Conservation (phyloP, 2,113 vertebrate species). For the Boleophthalmus pectinirostris region DNA sequence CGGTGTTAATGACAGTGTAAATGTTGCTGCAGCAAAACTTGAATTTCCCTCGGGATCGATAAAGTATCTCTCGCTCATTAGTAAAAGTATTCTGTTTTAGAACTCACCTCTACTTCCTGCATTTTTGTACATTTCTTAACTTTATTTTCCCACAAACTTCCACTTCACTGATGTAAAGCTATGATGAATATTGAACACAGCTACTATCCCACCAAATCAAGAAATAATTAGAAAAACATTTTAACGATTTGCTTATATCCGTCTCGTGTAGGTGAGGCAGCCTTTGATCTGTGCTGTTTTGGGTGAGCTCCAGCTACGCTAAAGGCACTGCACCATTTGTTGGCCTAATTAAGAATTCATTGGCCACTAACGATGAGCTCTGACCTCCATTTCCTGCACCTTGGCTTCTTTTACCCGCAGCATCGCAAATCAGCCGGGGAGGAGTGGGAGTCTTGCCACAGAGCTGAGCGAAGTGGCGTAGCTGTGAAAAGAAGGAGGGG, state of each 20-base stretch:
- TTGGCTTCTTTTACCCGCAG: constrained; percentile 36
- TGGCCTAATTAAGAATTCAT: constrained; percentile 80
- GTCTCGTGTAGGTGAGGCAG: constrained; percentile 40
- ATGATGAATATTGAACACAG: no score
- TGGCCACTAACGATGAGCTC: constrained; percentile 73
- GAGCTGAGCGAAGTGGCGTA: constrained; percentile 12
- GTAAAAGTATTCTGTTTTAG: no score
- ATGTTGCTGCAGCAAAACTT: no score
- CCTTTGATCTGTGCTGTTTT: constrained; percentile 53
- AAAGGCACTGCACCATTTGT: constrained; percentile 72
- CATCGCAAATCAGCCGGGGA: constrained; percentile 56
- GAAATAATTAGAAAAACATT: no score
- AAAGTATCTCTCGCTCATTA: no score
- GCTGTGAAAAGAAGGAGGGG: constrained; percentile 26
- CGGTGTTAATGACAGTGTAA: no score
- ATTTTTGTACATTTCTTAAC: no score
- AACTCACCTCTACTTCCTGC: no score
- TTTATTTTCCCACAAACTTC: no score
- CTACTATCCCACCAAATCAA: no score
- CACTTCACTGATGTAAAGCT: no score
- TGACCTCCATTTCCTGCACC: constrained; percentile 70
- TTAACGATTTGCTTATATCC: not conserved
- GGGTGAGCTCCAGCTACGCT: constrained; percentile 56
- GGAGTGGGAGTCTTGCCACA: constrained; percentile 45
- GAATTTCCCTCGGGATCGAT: no score